Evolutionary conservation across 30 jellyfish, hydroid and myxozoan genomes (phyloP), one percentile per base, ranked within the genome.

Genomic region (Pelagia noctiluca): DNA sequence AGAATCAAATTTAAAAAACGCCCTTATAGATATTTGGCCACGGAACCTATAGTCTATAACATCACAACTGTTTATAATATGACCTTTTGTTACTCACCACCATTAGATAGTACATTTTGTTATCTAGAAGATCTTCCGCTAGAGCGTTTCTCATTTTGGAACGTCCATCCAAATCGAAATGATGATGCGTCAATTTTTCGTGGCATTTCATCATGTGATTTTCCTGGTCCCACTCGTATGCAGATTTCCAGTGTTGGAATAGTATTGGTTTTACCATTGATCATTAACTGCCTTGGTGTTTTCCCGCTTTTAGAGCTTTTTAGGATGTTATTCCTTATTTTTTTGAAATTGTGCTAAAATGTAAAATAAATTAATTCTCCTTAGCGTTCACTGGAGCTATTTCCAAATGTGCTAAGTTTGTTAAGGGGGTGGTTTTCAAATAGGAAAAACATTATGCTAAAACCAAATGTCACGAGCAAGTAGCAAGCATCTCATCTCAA

Each of bases 121-220:
- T 16, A 42, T 42, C 73, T 21, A 65, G 78, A 21, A 65, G 28
- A 32, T 65, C 78, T 29, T 32, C 35, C 1, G 78, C 78, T 21
- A 65, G 78, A 21, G 31, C 50, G 48, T 65, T 65, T 28, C 78
- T 1, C 78, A 65, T 65, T 33, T 65, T 65, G 23, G 78, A 65
- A 1, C 78, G 31, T 35, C 78, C 57, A 65, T 65, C 78, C 31
- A 65, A 38, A n/a, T 65, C 78, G 35, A 65, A 65, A 31, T 65
- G 78, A 24, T 1, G 3, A n/a, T 32, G 78, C 1, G 50, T 29
- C 28, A 65, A 19, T 32, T 65, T 65, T 5, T 65, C 50, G 35
- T 65, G 78, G 50, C 35, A 22, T n/a, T 65, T 65, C 3, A 65
- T 25, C 1, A 25, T 1, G 57, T 65, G 78, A 2, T 3, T 65